phyloP scores from a whole-genome alignment of 2,797 vertebrate genomes.

The Sibirionetta formosa region DNA sequence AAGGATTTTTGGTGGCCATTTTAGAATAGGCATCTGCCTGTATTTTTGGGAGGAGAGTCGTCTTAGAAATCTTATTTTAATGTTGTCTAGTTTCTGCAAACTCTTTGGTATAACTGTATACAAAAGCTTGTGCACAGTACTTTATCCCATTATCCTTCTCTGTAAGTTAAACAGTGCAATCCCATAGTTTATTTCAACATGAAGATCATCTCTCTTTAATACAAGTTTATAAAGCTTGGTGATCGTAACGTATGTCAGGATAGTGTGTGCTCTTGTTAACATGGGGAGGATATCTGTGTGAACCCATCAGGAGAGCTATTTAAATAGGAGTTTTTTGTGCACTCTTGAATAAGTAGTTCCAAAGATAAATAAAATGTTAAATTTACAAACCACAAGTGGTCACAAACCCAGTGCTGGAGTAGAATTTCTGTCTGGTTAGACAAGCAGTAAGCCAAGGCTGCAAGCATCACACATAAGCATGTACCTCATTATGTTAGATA shows the following conservation, averaged over 20 bases:
- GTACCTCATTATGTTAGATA: neutral
- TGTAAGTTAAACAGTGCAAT: neutral
- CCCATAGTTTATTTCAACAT: neutral
- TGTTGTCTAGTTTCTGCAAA: neutral
- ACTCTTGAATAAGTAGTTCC: neutral
- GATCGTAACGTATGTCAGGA: neutral
- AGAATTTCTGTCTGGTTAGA: neutral
- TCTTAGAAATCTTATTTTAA: slow-evolving; percentile 3
- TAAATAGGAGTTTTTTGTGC: neutral
- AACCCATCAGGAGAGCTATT: neutral
- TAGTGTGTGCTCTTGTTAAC: neutral
- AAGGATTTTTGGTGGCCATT: neutral
- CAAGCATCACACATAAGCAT: neutral
- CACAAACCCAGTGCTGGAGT: neutral
- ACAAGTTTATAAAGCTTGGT: neutral
- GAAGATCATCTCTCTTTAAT: neutral
- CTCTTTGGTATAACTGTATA: neutral
- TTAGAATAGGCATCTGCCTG: neutral
- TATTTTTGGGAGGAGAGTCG: neutral
- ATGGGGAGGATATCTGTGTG: neutral
- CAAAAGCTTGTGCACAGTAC: neutral
- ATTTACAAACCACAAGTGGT: neutral
- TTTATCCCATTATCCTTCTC: neutral
- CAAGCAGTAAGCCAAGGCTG: neutral
- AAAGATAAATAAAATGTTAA: neutral